phyloP scores from a whole-genome alignment of 2,797 vertebrate species.

The Allobates femoralis region DNA sequence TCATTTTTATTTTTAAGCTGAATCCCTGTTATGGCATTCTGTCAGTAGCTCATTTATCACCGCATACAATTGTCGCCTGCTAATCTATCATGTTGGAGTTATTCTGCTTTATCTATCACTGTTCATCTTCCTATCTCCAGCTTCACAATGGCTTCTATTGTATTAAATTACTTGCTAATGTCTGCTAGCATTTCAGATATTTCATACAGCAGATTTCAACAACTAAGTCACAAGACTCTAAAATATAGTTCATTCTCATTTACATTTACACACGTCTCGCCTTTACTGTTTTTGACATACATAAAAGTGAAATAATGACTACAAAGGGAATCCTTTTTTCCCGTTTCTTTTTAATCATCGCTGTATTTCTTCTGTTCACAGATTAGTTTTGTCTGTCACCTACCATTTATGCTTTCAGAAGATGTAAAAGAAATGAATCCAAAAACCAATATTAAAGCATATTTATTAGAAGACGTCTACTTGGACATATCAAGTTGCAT shows the following conservation, averaged over 20 bases:
- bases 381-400: constrained; percentile 30
- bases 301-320: constrained; percentile 41
- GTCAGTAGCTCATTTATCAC: constrained; percentile 59
- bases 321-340: constrained; percentile 21
- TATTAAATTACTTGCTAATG: constrained; percentile 60
- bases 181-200: constrained; percentile 50
- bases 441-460: background rate
- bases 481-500: background rate
- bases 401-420: constrained; percentile 14
- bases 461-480: background rate
- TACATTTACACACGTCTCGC: constrained; percentile 25
- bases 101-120: constrained; percentile 56
- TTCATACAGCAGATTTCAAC: constrained; percentile 27
- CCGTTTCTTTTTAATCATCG: constrained; percentile 30
- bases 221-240: constrained; percentile 38
- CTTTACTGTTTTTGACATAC: constrained; percentile 43
- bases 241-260: constrained; percentile 47
- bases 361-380: constrained; percentile 28
- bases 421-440: constrained; percentile 14
- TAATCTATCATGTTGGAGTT: constrained; percentile 58
- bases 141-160: constrained; percentile 49
- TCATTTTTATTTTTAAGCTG: constrained; percentile 38
- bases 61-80: constrained; percentile 35
- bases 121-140: constrained; percentile 57
- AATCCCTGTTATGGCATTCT: constrained; percentile 59